Conservation (phyloP, 2,888 invertebrate species). For the Hedya salicella region DNA sequence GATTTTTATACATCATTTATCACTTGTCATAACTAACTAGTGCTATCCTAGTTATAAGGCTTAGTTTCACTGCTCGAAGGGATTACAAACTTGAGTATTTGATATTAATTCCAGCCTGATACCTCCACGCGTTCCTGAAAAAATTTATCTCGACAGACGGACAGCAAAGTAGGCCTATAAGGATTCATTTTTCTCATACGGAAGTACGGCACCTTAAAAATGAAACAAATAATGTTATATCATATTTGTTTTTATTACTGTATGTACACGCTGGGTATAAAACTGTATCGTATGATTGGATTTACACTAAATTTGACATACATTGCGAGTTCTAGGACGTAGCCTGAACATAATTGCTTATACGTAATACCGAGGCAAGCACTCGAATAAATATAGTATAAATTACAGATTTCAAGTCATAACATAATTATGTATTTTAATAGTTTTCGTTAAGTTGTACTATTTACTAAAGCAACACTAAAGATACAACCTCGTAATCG, state of each 20-base stretch:
- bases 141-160: no score
- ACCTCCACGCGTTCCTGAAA: no score
- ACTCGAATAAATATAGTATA: constrained; percentile 38
- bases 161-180: no score
- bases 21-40: no score
- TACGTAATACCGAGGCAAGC: constrained; percentile 22
- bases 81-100: no score
- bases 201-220: no score
- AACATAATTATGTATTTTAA: constrained; percentile 15
- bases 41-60: no score
- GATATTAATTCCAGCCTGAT: no score
- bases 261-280: constrained; percentile 57
- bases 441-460: constrained; percentile 13
- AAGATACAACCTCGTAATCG: neutral
- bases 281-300: constrained; percentile 47
- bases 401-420: constrained; percentile 19
- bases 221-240: constrained; percentile 31
- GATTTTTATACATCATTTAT: no score
- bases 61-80: no score
- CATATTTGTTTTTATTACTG: constrained; percentile 43
- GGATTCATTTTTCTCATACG: no score
- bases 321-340: constrained; percentile 23
- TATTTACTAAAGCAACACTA: constrained; percentile 9
- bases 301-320: constrained; percentile 17
- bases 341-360: constrained; percentile 12